phyloP scores from a whole-genome alignment of 2,113 vertebrate genomes.

The Callaeas wilsoni region DNA sequence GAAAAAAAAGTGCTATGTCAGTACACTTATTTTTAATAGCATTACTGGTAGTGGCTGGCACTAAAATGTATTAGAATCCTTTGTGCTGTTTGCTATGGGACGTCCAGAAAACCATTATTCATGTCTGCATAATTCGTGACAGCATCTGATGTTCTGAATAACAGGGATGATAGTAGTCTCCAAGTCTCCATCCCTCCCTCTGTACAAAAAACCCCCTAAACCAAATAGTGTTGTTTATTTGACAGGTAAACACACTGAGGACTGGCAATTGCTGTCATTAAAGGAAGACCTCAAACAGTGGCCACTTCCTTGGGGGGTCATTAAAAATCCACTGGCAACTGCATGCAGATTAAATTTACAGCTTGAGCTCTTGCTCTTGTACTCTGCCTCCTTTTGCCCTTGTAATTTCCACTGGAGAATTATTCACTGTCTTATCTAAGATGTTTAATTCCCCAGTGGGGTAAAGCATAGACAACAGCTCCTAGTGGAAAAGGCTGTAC shows the following conservation, averaged over 20 bases:
- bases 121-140: neutral
- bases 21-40: neutral
- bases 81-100: neutral
- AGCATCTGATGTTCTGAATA: neutral
- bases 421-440: neutral
- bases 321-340: neutral
- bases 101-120: neutral
- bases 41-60: neutral
- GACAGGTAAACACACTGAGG: neutral
- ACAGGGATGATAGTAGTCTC: neutral
- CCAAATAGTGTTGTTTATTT: neutral
- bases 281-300: neutral
- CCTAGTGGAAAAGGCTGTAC: neutral
- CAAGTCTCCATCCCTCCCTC: neutral
- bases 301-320: neutral
- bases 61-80: neutral
- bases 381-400: neutral
- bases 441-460: neutral
- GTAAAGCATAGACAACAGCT: neutral
- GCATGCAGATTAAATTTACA: neutral
- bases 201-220: neutral
- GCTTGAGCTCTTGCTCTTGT: neutral
- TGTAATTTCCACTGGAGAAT: neutral
- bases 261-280: neutral
- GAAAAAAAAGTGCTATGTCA: neutral